Percentiles rank a stretch among this genome's conserved stretches.
phyloP scores from a whole-genome alignment of 2,888 invertebrate genomes.

The Drosophila buzzatii region DNA sequence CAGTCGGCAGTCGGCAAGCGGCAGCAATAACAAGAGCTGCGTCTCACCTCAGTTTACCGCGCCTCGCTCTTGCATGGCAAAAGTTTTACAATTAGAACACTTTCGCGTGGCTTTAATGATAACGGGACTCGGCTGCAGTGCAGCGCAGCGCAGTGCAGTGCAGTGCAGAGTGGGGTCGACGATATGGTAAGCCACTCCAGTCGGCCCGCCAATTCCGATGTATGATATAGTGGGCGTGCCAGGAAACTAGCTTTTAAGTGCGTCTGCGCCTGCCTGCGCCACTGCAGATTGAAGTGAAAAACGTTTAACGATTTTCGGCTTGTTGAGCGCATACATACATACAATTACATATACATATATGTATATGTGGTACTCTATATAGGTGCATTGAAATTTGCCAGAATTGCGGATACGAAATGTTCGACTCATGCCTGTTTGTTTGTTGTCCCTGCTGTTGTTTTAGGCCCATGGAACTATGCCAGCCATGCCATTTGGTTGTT shows the following conservation, averaged over 20 bases:
- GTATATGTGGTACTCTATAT: neutral
- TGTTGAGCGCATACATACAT: conserved; percentile 8
- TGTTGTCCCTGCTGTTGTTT: conserved; percentile 22
- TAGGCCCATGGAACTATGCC: conserved; percentile 30
- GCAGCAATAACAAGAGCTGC: conserved; percentile 17
- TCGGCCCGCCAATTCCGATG: conserved; percentile 19
- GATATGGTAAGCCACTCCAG: conserved; percentile 11
- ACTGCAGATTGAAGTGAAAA: conserved; percentile 45
- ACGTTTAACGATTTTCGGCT: conserved; percentile 37
- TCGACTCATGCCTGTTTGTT: neutral
- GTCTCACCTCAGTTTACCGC: neutral
- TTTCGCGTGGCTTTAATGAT: conserved; percentile 67
- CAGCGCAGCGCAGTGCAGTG: neutral
- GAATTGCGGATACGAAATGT: conserved; percentile 19
- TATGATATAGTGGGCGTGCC: conserved; percentile 60
- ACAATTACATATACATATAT: neutral
- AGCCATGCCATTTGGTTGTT: conserved; percentile 41
- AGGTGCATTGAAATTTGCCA: conserved; percentile 30
- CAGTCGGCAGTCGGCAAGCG: conserved; percentile 1
- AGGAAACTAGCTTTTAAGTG: conserved; percentile 77
- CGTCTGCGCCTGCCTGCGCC: conserved; percentile 59
- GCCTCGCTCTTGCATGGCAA: conserved; percentile 35
- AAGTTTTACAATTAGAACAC: conserved; percentile 72
- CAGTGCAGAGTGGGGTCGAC: conserved; percentile 22
- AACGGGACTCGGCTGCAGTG: conserved; percentile 37